phyloP scores from a whole-genome alignment of 2,113 vertebrate species.

The Aramus guarauna region DNA sequence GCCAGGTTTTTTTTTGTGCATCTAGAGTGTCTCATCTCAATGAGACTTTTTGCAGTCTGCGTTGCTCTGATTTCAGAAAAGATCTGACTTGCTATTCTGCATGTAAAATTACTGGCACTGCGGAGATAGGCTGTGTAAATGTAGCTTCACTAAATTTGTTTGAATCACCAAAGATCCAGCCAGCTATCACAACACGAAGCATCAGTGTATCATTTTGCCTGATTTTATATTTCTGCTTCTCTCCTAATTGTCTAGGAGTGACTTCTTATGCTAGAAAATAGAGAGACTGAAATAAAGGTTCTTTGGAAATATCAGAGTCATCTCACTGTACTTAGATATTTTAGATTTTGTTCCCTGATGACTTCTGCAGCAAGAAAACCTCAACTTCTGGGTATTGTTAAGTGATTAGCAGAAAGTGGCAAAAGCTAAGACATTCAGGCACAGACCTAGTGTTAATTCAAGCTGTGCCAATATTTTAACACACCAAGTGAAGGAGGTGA shows the following conservation, averaged over 20 bases:
- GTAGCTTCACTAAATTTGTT: background rate
- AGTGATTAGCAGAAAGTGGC: background rate
- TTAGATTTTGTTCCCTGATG: background rate
- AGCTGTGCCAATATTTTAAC: conserved; percentile 55
- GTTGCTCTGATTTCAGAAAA: background rate
- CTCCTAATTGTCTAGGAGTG: background rate
- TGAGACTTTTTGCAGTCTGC: background rate
- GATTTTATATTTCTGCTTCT: background rate
- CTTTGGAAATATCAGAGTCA: background rate
- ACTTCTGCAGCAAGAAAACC: background rate
- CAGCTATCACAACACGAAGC: background rate
- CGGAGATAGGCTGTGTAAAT: background rate
- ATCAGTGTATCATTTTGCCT: background rate
- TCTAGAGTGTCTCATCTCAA: background rate
- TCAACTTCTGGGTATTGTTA: background rate
- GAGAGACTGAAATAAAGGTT: background rate
- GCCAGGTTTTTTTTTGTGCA: background rate
- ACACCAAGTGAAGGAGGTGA: background rate
- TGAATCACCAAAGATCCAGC: background rate
- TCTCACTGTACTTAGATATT: background rate
- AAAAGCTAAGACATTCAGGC: background rate
- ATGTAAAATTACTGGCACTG: background rate
- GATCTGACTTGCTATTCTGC: background rate
- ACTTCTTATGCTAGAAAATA: background rate
- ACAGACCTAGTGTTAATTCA: background rate